phyloP scores from a whole-genome alignment of 2,113 vertebrate species.

The Cephalopterus ornatus region DNA sequence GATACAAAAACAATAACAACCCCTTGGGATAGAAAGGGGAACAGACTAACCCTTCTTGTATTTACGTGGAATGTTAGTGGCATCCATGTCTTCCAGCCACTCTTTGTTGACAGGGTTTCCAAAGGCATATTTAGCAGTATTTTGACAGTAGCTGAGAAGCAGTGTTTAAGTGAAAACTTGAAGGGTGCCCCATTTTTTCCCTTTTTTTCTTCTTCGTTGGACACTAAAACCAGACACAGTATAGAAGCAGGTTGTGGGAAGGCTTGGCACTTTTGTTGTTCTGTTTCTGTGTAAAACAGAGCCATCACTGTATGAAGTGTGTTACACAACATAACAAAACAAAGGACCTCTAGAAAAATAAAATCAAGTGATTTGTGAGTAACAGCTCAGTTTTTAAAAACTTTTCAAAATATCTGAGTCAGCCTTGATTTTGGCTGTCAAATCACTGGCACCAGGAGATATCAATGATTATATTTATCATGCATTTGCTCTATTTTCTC shows the following conservation, averaged over 20 bases:
- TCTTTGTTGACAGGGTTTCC: neutral
- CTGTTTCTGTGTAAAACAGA: neutral
- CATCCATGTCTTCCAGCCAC: neutral
- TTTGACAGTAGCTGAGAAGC: too few relatives aligned
- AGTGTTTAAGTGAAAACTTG: neutral
- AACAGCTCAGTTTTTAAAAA: neutral
- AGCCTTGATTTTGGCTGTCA: neutral
- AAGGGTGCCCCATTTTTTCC: neutral
- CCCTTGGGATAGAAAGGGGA: neutral
- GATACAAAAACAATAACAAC: neutral
- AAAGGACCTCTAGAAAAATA: neutral
- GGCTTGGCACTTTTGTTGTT: neutral
- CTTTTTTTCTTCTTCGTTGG: neutral
- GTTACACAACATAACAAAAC: neutral
- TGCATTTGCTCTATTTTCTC: neutral
- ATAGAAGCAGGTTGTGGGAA: neutral
- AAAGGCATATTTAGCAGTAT: neutral
- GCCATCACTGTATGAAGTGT: neutral
- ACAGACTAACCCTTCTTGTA: neutral
- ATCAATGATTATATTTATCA: neutral
- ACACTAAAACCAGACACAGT: neutral
- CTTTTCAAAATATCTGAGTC: conserved; percentile 9
- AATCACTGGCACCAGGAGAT: neutral
- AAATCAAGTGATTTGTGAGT: neutral
- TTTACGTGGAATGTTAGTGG: neutral